These are phyloP conservation scores for Lasioglossum marginatum DNA, from an alignment of 2,888 invertebrate genomes.

Conservation along the genomic window DNA sequence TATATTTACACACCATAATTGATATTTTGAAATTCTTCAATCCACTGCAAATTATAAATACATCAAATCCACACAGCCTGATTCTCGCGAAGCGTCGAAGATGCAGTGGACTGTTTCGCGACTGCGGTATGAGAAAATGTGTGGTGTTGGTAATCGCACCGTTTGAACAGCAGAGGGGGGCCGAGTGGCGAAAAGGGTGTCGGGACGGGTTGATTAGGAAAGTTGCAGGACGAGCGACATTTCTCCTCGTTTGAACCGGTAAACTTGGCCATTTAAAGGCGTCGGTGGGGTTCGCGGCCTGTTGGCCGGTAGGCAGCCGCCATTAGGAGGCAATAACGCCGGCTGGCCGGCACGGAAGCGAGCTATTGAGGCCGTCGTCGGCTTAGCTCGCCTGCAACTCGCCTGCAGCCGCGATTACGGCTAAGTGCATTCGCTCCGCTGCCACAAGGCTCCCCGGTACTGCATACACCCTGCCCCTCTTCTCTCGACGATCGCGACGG, in stretches of 20 bases:
- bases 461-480: constrained; percentile 11
- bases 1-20: too few species aligned
- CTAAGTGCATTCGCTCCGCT: constrained; percentile 77
- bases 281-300: constrained; percentile 47
- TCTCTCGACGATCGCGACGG: neutral
- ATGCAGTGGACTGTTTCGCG: neutral
- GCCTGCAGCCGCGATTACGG: constrained; percentile 75
- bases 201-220: constrained; percentile 30
- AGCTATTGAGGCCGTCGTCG: constrained; percentile 76
- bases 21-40: neutral
- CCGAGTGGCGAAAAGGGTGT: neutral
- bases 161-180: neutral
- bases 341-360: constrained; percentile 71
- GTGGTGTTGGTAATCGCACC: neutral
- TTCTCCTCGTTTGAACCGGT: constrained; percentile 49
- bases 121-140: neutral
- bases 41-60: neutral
- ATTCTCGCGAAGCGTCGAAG: too few species aligned
- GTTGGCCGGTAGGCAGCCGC: constrained; percentile 55
- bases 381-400: constrained; percentile 68
- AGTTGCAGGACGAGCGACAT: constrained; percentile 36
- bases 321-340: constrained; percentile 71
- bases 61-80: too few species aligned
- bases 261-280: constrained; percentile 54
- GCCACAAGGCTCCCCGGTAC: constrained; percentile 26